phyloP scores from a whole-genome alignment of 2,797 vertebrate genomes.

The Sparidentex hasta region DNA sequence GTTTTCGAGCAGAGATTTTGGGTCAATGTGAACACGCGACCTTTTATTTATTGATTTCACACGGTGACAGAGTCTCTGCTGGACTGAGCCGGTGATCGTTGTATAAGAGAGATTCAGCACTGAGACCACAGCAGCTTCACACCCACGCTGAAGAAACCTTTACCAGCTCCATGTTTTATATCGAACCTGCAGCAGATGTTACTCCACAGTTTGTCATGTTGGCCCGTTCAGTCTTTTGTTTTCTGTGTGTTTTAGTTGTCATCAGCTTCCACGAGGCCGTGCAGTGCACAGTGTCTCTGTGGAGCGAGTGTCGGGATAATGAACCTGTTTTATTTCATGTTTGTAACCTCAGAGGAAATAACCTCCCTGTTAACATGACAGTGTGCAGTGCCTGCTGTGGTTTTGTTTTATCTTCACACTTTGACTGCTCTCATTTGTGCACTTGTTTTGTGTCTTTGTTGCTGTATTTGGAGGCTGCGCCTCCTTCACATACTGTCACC shows the following conservation, averaged over 20 bases:
- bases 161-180: neutral
- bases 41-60: conserved; percentile 70
- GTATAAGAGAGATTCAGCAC: neutral
- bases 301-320: conserved; percentile 53
- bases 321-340: conserved; percentile 38
- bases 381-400: conserved; percentile 1
- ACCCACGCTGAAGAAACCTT: neutral
- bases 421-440: conserved; percentile 51
- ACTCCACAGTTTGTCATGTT: conserved; percentile 27
- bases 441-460: conserved; percentile 53
- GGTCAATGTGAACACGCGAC: conserved; percentile 36
- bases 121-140: conserved; percentile 12
- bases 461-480: conserved; percentile 81
- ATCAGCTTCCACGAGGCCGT: conserved; percentile 80
- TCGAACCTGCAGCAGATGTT: neutral
- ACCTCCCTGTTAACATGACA: conserved; percentile 33
- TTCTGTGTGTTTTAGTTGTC: conserved; percentile 41
- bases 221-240: conserved; percentile 43
- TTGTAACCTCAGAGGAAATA: conserved; percentile 43
- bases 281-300: conserved; percentile 89
- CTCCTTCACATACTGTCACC: conserved; percentile 57
- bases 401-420: neutral
- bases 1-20: conserved; percentile 21
- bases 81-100: conserved; percentile 45
- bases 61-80: conserved; percentile 32